Conservation (phyloP, 1,140 invertebrate genomes). For the Andricus grossulariae region DNA sequence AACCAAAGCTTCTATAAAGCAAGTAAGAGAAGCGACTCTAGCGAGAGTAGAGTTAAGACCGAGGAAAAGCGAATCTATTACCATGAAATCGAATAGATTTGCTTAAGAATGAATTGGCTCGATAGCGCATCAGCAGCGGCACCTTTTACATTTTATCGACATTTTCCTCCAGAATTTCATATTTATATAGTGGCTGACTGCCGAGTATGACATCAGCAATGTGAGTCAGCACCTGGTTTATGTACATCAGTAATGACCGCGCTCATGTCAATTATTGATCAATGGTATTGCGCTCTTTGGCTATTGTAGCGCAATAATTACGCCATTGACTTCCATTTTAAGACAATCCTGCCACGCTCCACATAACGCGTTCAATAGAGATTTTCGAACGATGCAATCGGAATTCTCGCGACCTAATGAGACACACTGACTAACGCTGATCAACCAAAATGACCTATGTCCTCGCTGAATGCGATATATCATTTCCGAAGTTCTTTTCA, state of each 20-base stretch:
- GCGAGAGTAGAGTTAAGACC: neutral
- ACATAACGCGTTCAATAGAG: neutral
- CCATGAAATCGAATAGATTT: conserved; percentile 32
- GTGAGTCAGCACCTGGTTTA: conserved; percentile 49
- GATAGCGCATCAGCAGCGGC: conserved; percentile 41
- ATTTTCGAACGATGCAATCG: neutral
- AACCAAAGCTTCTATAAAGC: neutral
- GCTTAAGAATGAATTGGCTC: conserved; percentile 40
- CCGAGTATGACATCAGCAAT: conserved; percentile 53
- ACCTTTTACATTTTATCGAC: conserved; percentile 46
- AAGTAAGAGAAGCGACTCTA: neutral
- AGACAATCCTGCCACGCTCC: conserved; percentile 23
- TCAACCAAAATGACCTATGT: too few relatives aligned
- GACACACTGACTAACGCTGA: neutral
- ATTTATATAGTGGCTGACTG: conserved; percentile 51
- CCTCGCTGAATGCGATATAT: too few relatives aligned
- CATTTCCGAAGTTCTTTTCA: too few relatives aligned
- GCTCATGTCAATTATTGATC: conserved; percentile 50
- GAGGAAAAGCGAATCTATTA: neutral
- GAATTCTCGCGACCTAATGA: conserved; percentile 9
- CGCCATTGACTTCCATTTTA: conserved; percentile 54
- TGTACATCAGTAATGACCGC: conserved; percentile 50
- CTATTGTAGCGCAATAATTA: conserved; percentile 58
- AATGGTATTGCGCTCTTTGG: conserved; percentile 45
- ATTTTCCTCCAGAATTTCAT: conserved; percentile 50